Percentiles rank a stretch among this genome's conserved stretches.
Conservation (phyloP, 1,140 invertebrate species). For the Bombus difficillimus region DNA sequence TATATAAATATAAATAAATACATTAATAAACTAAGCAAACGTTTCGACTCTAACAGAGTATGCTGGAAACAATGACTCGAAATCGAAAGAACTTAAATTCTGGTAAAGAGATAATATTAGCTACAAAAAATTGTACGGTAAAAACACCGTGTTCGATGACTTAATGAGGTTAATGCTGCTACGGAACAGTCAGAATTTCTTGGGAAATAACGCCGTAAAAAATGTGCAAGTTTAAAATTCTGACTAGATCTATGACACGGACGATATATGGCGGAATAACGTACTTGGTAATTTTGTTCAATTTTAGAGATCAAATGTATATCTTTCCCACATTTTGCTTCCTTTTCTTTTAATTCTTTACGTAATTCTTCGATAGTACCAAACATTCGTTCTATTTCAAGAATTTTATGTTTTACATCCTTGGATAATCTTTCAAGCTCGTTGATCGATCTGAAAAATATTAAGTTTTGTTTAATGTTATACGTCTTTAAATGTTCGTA, state of each 20-base stretch:
- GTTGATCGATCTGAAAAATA: conserved; percentile 58
- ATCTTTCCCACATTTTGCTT: conserved; percentile 65
- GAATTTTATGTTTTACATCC: conserved; percentile 71
- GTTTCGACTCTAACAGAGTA: too few relatives aligned
- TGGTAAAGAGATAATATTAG: too few relatives aligned
- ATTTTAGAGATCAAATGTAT: conserved; percentile 60
- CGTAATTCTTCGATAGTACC: conserved; percentile 70
- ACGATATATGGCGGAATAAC: conserved; percentile 2
- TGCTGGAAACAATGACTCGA: too few relatives aligned
- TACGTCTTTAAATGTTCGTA: background rate
- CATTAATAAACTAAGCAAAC: background rate
- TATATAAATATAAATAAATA: conserved; percentile 25
- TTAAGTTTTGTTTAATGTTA: background rate
- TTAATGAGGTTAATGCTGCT: too few relatives aligned
- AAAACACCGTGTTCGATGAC: too few relatives aligned
- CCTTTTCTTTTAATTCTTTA: conserved; percentile 67
- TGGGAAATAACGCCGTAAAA: too few relatives aligned
- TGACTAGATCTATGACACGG: too few relatives aligned
- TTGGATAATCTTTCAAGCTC: conserved; percentile 62
- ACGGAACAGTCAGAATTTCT: too few relatives aligned
- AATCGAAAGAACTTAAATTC: too few relatives aligned
- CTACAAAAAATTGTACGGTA: too few relatives aligned
- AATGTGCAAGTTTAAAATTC: too few relatives aligned
- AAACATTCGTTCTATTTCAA: conserved; percentile 68
- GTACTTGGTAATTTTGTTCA: conserved; percentile 69